phyloP scores from a whole-genome alignment of 1,140 invertebrate genomes.

The Holotrichia oblita region DNA sequence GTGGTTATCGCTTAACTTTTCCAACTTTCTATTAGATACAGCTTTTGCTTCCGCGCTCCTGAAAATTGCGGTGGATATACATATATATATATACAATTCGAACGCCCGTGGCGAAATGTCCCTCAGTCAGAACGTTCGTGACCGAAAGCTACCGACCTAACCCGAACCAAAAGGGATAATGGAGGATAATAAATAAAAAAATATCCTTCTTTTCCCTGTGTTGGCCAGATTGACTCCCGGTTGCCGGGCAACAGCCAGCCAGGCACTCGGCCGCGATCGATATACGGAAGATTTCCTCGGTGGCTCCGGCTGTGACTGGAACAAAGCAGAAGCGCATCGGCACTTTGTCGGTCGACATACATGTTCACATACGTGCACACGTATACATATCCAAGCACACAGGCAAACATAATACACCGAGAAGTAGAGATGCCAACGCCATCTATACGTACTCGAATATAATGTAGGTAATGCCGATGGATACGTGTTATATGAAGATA shows the following conservation, averaged over 20 bases:
- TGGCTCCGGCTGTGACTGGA: conserved; percentile 54
- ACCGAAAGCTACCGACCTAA: conserved; percentile 50
- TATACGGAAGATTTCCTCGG: conserved; percentile 59
- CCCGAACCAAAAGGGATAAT: conserved; percentile 57
- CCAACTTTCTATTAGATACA: too few relatives aligned
- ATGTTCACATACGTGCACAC: background rate
- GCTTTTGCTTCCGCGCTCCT: too few relatives aligned
- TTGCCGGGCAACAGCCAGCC: conserved; percentile 56
- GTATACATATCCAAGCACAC: background rate
- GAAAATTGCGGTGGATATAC: background rate
- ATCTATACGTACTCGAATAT: background rate
- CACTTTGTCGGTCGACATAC: conserved; percentile 11
- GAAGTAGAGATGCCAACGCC: background rate
- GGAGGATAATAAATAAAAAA: conserved; percentile 62
- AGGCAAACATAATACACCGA: background rate
- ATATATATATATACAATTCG: background rate
- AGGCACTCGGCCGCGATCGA: conserved; percentile 54
- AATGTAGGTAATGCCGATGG: background rate
- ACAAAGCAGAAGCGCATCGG: conserved; percentile 50
- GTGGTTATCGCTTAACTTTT: too few relatives aligned
- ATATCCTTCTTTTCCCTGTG: conserved; percentile 59
- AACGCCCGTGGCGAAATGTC: conserved; percentile 14
- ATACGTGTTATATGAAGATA: background rate
- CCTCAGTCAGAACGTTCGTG: conserved; percentile 5
- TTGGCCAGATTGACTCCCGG: conserved; percentile 60